phyloP scores from a whole-genome alignment of 2,113 vertebrate species.

The Tylochromis polylepis region DNA sequence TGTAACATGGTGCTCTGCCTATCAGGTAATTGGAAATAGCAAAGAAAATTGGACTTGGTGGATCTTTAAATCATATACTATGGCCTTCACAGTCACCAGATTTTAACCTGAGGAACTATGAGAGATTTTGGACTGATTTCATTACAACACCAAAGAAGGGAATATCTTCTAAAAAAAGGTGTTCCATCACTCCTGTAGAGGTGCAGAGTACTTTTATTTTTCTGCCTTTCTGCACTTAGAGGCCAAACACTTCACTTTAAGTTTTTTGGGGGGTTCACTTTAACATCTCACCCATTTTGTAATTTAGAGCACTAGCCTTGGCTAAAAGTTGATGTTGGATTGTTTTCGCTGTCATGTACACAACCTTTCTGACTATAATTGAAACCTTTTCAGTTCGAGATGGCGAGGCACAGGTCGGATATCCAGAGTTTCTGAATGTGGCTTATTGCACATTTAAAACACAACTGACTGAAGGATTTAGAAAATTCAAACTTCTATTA shows the following conservation, averaged over 20 bases:
- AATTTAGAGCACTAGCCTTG: not conserved
- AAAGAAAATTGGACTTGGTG: not conserved
- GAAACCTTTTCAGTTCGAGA: not conserved
- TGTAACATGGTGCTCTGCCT: not conserved
- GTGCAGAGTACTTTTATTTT: not conserved
- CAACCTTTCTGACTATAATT: not conserved
- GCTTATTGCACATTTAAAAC: not conserved
- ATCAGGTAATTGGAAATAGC: not conserved
- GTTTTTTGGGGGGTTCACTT: not conserved
- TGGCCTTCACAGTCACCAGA: not conserved
- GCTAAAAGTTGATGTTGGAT: not conserved
- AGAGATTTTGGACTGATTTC: not conserved
- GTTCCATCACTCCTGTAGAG: not conserved
- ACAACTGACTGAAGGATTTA: not conserved
- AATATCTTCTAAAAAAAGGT: not conserved
- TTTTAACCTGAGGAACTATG: not conserved
- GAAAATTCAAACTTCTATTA: not conserved
- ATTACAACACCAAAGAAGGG: not conserved
- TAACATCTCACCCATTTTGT: not conserved
- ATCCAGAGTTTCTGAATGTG: not conserved
- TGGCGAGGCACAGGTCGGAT: rapidly evolving
- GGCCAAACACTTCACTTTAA: not conserved
- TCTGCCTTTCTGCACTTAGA: not conserved
- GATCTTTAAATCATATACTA: not conserved
- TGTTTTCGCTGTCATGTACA: not conserved